Percentiles rank a stretch among this genome's conserved stretches.
Evolutionary conservation across 2,888 invertebrate genomes (phyloP).

Genomic region (Leucoma salicis): DNA sequence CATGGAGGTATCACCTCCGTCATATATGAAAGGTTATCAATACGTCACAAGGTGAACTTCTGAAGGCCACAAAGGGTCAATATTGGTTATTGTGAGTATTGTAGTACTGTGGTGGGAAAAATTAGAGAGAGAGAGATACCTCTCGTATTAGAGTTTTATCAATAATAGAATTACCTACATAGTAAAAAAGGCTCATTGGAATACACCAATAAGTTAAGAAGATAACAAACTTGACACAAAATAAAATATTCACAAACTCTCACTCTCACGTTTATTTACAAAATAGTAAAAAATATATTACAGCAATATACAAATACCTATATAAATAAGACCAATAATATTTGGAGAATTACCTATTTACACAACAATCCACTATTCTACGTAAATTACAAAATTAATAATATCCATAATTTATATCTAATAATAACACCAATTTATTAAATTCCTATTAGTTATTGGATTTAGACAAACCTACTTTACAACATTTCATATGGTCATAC

Average conservation of each 20-base stretch:
- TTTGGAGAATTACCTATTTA: constrained; percentile 55
- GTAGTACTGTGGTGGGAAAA: too few species aligned
- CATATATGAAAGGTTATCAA: too few species aligned
- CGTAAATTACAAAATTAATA: not conserved
- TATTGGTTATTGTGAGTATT: too few species aligned
- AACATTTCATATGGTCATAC: constrained; percentile 2
- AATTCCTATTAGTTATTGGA: constrained; percentile 8
- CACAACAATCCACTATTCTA: constrained; percentile 22
- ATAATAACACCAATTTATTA: constrained; percentile 8
- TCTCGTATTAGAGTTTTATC: too few species aligned
- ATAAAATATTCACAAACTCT: constrained; percentile 37
- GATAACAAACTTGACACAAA: not conserved
- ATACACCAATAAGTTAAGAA: not conserved
- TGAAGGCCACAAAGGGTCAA: too few species aligned
- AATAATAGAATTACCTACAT: too few species aligned
- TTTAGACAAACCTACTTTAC: constrained; percentile 6
- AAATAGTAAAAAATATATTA: constrained; percentile 22
- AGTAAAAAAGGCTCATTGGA: too few species aligned
- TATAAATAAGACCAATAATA: constrained; percentile 40
- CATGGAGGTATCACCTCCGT: too few species aligned
- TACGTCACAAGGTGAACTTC: too few species aligned
- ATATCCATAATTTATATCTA: not conserved
- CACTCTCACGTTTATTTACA: constrained; percentile 69
- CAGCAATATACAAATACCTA: constrained; percentile 29
- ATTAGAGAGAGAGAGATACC: too few species aligned